Percentiles rank a stretch among this genome's conserved stretches.
Evolutionary conservation across 2,113 vertebrate species (phyloP).

Genomic region (Indicator maculatus): DNA sequence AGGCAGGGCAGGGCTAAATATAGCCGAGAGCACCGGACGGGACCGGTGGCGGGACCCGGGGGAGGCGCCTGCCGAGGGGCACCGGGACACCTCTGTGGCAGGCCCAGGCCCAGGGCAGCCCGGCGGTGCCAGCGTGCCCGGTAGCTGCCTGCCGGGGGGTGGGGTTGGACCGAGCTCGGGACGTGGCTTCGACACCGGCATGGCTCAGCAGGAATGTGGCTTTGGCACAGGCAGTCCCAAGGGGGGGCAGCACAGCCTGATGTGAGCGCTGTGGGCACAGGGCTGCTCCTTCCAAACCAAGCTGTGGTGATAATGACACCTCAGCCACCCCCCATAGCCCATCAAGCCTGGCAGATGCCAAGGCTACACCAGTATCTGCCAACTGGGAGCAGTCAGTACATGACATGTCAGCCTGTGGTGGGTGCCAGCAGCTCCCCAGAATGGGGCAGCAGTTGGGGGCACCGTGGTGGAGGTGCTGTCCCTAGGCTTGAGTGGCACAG

Average conservation of each 20-base stretch:
- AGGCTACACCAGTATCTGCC: neutral
- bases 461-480: neutral
- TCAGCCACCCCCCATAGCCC: fast-evolving
- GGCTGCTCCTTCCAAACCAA: too few relatives aligned
- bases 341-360: neutral
- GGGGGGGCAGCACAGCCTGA: neutral
- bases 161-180: neutral
- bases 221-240: neutral
- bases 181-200: neutral
- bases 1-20: conserved; percentile 72
- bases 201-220: neutral
- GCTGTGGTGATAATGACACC: fast-evolving
- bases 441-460: too few relatives aligned
- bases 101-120: fast-evolving
- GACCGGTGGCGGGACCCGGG: neutral
- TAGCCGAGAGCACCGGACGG: conserved; percentile 48
- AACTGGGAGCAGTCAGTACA: too few relatives aligned
- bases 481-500: neutral
- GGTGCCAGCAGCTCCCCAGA: neutral
- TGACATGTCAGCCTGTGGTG: fast-evolving
- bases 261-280: too few relatives aligned
- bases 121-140: neutral
- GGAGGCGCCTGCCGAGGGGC: neutral
- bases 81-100: fast-evolving
- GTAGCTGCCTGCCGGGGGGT: neutral